Base-by-base conservation (phyloP, 2,888 invertebrate species). In the Elgonia sp. region DNA sequence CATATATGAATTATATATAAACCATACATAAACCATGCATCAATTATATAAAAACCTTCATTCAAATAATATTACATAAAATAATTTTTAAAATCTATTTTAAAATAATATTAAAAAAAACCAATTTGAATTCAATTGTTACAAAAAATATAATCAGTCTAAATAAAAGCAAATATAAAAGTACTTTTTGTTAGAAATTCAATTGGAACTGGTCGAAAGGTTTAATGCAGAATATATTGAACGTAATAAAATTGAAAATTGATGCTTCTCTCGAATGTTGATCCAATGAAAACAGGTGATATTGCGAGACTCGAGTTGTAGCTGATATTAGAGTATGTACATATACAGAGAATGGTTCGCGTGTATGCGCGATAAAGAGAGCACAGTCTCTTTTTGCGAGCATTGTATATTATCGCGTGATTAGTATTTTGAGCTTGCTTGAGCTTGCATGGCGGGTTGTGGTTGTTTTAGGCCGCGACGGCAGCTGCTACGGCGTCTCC, bases 401-500 rank as follows among this genome's bases (percentile, higher is more conserved):
- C 89, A 85, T 79, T 87, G 86, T 86, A 89, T 73, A 90, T 89
- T 90, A 89, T 89, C 83, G 91, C 90, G 91, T 89, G 89, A 90
- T 92, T 91, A 91, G 91, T 91, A 90, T 89, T 89, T 90, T 91
- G 92, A 94, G 94, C 94, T 94, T 94, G 94, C 94, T 94, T 92
- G 92, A 92, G 92, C 92, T 92, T 94, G 94, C 94, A 94, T 94
- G 94, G 94, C 93, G 93, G 92, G 91, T 91, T 92, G 91, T 93
- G 92, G 86, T 93, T 93, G 91, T 93, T 95, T 92, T 95, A 95
- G 95, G 95, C 95, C 91, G 96, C 96, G 87, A 96, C 96, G 91
- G 97, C 97, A 90, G 97, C 97, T 90, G 97, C 97, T 93, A 97
- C 97, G 91, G 96, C 97, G 90, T 96, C 97, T 92, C 97, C 97